Evolutionary conservation across 2,888 invertebrate species (phyloP), one percentile per base, ranked within the genome.

Genomic region (Melikaiella ostensackeni): DNA sequence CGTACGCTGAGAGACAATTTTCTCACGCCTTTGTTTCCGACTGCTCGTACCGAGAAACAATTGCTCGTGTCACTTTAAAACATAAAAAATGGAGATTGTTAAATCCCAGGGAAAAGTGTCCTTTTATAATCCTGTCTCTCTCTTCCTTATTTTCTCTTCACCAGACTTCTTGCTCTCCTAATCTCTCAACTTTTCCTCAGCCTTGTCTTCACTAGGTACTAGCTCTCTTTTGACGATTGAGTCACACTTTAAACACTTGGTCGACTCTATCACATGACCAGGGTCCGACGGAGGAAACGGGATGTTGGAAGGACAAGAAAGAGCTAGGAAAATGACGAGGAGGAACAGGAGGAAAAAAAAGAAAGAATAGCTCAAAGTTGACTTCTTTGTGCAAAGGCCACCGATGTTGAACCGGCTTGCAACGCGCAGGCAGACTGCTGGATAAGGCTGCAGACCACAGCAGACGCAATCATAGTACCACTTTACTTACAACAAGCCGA

Each of bases 21-120:
- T 83, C 82, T 82, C 90, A 90, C 90, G 89, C 88, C 87, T 78
- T 80, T 80, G 76, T 82, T 80, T 78, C 75, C 82, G 80, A 79
- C 75, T 79, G 57, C 50, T 63, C 50, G 74, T 30, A 59, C 35
- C 13, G n/a, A 70, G 27, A 70, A 70, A 16, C 50, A 70, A 70
- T 50, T n/a, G 63, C 63, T 63, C 35, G 9, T 38, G 38, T 35
- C 63, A 63, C 63, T 38, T 21, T 11, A 9, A 63, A 63, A 38
- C 33, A 21, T 21, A 0, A 11, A 5, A 38, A 63, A 11, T 63
- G 8, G 35, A 19, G 1, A 19, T n/a, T 62, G 7, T 3, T 62
- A 33, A 19, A 62, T 62, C 55, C 55, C 55, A 21, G 9, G n/a
- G 11, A 19, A 38, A 6, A 30, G 16, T 33, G 19, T 63, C 4